Percentiles rank a stretch among this genome's conserved stretches.
These are phyloP conservation scores for Peromyscus maniculatus DNA, from an alignment of 2,113 vertebrate species.

Conservation along the genomic window DNA sequence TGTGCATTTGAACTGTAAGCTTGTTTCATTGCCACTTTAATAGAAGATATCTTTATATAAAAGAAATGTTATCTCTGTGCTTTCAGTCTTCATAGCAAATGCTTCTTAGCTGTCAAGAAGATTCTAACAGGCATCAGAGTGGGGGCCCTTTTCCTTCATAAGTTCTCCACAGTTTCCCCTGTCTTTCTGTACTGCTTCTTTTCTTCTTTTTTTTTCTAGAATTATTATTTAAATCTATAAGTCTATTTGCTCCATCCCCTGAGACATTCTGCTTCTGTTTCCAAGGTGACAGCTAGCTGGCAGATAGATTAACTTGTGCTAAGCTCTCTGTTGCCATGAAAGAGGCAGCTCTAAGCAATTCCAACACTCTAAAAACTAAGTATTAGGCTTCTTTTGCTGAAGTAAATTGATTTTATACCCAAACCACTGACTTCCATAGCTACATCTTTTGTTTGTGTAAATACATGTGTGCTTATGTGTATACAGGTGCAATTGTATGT, in stretches of 20 bases:
- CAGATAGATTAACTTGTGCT: slow-evolving; percentile 47
- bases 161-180: not conserved
- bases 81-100: not conserved
- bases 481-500: not conserved
- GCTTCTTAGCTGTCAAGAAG: not conserved
- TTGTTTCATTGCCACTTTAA: not conserved
- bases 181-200: not conserved
- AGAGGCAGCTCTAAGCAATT: slow-evolving; percentile 14
- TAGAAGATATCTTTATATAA: not conserved
- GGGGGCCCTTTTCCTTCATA: not conserved
- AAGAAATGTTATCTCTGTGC: not conserved
- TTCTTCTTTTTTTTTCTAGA: slow-evolving; percentile 49
- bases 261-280: not conserved
- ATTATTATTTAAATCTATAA: slow-evolving; percentile 62
- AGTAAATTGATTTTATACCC: not conserved
- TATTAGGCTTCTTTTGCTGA: not conserved
- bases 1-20: not conserved
- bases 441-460: not conserved
- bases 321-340: not conserved
- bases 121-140: not conserved
- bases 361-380: not conserved
- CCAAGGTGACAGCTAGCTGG: slow-evolving; percentile 59
- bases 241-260: not conserved
- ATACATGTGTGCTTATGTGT: not conserved
- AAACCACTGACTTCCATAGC: not conserved